Base-by-base conservation (phyloP, 2,113 vertebrate species). In the Embiotoca jacksoni region DNA sequence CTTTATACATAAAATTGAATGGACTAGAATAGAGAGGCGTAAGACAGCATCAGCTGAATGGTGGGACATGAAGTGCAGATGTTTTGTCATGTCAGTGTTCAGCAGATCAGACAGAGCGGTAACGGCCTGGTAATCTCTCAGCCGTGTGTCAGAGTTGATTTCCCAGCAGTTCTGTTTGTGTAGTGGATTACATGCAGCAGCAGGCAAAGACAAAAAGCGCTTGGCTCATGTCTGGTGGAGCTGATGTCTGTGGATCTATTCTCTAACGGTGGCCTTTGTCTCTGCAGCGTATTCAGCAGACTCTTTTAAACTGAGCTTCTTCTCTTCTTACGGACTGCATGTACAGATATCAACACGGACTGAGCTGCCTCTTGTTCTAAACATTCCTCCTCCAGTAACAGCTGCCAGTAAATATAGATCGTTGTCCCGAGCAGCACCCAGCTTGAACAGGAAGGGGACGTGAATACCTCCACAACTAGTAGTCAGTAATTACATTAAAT, bases 101-200 rank as follows among this genome's bases (percentile, higher is more conserved):
- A 23, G 23, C 23, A 23, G 23, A 23, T 50, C 49, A 32, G 30
- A 55, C 54, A 23, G 54, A 39, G 33, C 50, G 41, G 61, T 32
- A 46, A n/a, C 58, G 57, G 63, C 37, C 5, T 3, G 37, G 33
- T 86, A 87, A 87, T 88, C 84, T 56, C 72, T 5, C 57, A 23
- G 33, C n/a, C 7, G 75, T 63, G 66, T 54, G 66, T 32, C 10
- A 71, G 83, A 82, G 36, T 64, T 85, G 83, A 85, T 72, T 64
- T 50, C 79, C 79, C 80, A 84, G 90, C 88, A 90, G 15, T 88
- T 91, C 70, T 88, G 80, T 87, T 91, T 90, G 80, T 89, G 55
- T 30, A 5, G 35, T 3, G 85, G 81, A 82, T 86, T 82, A 85
- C 1, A 15, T 5, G 5, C 23, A 54, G 33, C 23, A 66, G 39